These are phyloP conservation scores for Pristionchus entomophagus DNA, from an alignment of 2,888 invertebrate species.

Conservation along the genomic window DNA sequence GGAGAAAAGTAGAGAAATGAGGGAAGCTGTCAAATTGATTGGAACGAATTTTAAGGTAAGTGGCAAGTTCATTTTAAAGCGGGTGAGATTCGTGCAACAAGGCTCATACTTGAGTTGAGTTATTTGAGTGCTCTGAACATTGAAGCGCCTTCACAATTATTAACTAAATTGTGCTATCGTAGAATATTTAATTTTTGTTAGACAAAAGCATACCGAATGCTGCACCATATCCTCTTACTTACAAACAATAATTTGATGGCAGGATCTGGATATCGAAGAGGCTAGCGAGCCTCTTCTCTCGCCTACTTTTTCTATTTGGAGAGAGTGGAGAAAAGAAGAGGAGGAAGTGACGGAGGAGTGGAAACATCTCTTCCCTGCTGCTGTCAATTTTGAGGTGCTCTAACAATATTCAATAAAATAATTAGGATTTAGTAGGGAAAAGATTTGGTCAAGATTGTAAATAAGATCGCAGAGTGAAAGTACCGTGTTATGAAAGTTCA, in stretches of 20 bases:
- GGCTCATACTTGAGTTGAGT: background rate
- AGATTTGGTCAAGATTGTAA: too few species aligned
- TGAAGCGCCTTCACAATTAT: background rate
- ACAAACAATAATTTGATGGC: background rate
- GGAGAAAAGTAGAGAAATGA: background rate
- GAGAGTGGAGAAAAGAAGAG: background rate
- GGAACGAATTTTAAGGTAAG: constrained; percentile 6
- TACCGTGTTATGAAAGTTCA: background rate
- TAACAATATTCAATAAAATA: background rate
- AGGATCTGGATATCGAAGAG: constrained; percentile 25
- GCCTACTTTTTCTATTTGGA: background rate
- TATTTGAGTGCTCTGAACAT: background rate
- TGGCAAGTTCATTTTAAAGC: background rate
- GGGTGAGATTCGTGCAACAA: background rate
- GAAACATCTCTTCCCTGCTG: constrained; percentile 21
- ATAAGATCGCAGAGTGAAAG: background rate
- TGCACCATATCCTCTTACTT: background rate
- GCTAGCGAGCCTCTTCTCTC: background rate
- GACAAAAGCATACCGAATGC: too few species aligned
- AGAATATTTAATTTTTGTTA: background rate
- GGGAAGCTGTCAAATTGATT: constrained; percentile 10
- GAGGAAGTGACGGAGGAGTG: constrained; percentile 17
- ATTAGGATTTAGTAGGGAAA: background rate
- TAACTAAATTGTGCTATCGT: background rate
- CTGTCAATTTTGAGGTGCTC: background rate